Evolutionary conservation across 2,113 vertebrate species (phyloP).

Genomic region (Hemicordylus capensis): DNA sequence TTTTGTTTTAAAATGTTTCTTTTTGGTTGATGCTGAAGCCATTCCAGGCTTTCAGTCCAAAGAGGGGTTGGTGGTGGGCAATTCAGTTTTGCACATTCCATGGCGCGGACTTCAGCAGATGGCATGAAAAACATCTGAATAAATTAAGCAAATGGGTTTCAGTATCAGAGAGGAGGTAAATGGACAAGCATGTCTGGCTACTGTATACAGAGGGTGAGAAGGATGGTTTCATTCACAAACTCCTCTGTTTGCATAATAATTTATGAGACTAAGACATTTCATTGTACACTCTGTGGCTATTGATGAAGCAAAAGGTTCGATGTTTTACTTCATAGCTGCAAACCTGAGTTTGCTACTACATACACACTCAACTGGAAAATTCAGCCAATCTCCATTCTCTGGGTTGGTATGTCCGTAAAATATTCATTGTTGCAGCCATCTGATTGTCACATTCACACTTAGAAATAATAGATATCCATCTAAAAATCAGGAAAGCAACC

Average conservation of each 20-base stretch:
- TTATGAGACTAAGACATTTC: neutral
- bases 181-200: neutral
- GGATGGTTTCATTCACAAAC: neutral
- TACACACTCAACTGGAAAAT: neutral
- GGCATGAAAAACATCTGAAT: neutral
- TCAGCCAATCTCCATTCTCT: neutral
- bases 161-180: neutral
- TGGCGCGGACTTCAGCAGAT: neutral
- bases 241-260: neutral
- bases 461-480: neutral
- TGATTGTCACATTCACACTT: neutral
- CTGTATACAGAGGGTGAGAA: neutral
- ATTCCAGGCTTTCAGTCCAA: neutral
- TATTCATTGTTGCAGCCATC: too few relatives aligned
- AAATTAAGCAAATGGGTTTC: neutral
- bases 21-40: neutral
- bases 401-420: neutral
- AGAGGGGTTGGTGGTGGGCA: neutral
- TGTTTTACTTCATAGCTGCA: neutral
- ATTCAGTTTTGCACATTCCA: neutral
- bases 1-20: neutral
- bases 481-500: neutral
- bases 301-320: neutral
- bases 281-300: too few relatives aligned
- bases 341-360: too few relatives aligned